Percentiles rank a stretch among this genome's conserved stretches.
Evolutionary conservation across 2,888 invertebrate genomes (phyloP).

Genomic region (Drosophila phalerata): DNA sequence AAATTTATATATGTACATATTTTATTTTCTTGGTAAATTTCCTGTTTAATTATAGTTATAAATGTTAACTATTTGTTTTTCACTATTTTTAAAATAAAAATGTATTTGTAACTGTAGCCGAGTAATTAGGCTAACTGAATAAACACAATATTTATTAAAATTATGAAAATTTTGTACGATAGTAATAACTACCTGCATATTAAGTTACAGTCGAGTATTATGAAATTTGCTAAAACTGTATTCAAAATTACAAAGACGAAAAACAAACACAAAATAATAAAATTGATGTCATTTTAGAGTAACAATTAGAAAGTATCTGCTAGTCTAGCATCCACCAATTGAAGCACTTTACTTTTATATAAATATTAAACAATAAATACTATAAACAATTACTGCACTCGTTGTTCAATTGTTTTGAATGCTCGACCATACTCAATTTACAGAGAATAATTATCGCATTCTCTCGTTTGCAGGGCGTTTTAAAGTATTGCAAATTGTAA

Average conservation of each 20-base stretch:
- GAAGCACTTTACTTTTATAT: not conserved
- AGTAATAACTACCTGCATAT: too few relatives aligned
- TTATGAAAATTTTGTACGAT: too few relatives aligned
- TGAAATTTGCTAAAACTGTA: not conserved
- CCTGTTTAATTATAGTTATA: too few relatives aligned
- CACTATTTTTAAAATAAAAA: too few relatives aligned
- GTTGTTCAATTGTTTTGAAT: slow-evolving; percentile 7
- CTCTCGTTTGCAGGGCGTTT: slow-evolving; percentile 10
- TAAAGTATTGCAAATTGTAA: not conserved
- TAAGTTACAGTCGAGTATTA: not conserved
- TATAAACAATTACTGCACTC: slow-evolving; percentile 14
- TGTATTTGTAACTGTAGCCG: too few relatives aligned
- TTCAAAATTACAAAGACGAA: not conserved
- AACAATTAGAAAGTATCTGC: not conserved
- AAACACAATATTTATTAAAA: too few relatives aligned
- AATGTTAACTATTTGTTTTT: too few relatives aligned
- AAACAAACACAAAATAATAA: not conserved
- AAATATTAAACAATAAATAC: slow-evolving; percentile 9
- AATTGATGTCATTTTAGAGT: not conserved
- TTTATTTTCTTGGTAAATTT: too few relatives aligned
- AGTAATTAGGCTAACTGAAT: too few relatives aligned
- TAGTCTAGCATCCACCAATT: not conserved
- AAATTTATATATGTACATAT: too few relatives aligned
- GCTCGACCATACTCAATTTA: slow-evolving; percentile 5
- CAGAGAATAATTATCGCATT: not conserved